Conservation (phyloP, 1,140 invertebrate genomes). For the Drosophila melanica region DNA sequence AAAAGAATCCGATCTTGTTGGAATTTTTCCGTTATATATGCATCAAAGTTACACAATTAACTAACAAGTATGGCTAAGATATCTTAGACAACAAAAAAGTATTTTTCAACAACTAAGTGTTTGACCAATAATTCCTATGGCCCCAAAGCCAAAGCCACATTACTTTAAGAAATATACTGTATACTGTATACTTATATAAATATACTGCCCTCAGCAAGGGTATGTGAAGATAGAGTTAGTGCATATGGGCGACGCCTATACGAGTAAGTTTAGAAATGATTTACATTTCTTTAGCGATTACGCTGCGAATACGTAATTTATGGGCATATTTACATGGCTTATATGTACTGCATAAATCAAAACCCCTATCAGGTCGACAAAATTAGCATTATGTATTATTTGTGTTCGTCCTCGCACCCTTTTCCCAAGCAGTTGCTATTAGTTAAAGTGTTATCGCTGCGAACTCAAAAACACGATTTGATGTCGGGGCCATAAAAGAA, state of each 20-base stretch:
- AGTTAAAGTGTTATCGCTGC: conserved; percentile 37
- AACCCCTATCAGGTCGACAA: conserved; percentile 10
- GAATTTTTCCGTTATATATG: too few relatives aligned
- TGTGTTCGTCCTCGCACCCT: conserved; percentile 16
- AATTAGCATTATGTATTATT: conserved; percentile 52
- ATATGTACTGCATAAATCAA: conserved; percentile 53
- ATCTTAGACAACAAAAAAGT: too few relatives aligned
- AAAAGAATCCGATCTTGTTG: too few relatives aligned
- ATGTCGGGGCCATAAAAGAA: conserved; percentile 57
- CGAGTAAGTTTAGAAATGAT: conserved; percentile 75
- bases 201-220: too few relatives aligned
- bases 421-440: conserved; percentile 11
- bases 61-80: too few relatives aligned
- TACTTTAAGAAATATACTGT: too few relatives aligned
- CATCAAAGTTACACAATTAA: too few relatives aligned
- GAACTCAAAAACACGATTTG: conserved; percentile 55
- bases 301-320: conserved; percentile 64
- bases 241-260: conserved; percentile 8
- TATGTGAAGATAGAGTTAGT: background rate
- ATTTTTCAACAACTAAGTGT: too few relatives aligned
- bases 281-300: conserved; percentile 68
- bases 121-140: too few relatives aligned
- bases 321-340: conserved; percentile 61
- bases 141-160: too few relatives aligned
- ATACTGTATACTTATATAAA: too few relatives aligned